Evolutionary conservation across 2,888 invertebrate genomes (phyloP).

Genomic region (Salpingus planirostris): DNA sequence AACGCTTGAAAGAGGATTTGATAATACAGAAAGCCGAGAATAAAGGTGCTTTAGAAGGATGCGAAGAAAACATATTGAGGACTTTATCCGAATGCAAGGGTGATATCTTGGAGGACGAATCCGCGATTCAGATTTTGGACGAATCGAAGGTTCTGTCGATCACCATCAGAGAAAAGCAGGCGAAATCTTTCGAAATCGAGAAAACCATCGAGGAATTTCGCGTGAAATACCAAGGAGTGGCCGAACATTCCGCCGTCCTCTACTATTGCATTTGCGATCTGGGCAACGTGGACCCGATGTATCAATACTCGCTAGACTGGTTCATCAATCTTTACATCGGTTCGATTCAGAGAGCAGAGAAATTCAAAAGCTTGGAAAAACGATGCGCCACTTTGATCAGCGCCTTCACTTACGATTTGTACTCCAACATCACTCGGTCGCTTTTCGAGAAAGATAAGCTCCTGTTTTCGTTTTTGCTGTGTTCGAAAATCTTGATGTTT

Average conservation of each 20-base stretch:
- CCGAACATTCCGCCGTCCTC: slow-evolving; percentile 68
- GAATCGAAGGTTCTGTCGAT: slow-evolving; percentile 74
- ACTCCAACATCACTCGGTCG: slow-evolving; percentile 73
- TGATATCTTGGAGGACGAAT: slow-evolving; percentile 86
- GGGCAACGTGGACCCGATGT: slow-evolving; percentile 81
- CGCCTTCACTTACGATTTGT: slow-evolving; percentile 72
- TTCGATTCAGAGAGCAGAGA: slow-evolving; percentile 67
- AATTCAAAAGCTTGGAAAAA: slow-evolving; percentile 61
- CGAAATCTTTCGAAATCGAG: slow-evolving; percentile 67
- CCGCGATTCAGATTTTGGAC: slow-evolving; percentile 78
- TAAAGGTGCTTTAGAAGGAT: slow-evolving; percentile 68
- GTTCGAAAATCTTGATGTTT: slow-evolving; percentile 58
- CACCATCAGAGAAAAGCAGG: slow-evolving; percentile 76
- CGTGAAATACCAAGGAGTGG: slow-evolving; percentile 65
- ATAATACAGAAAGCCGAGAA: slow-evolving; percentile 74
- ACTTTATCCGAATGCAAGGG: slow-evolving; percentile 76
- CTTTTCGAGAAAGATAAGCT: slow-evolving; percentile 79
- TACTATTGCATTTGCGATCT: slow-evolving; percentile 78
- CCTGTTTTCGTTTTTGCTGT: slow-evolving; percentile 72
- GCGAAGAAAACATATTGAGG: slow-evolving; percentile 80
- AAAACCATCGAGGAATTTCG: slow-evolving; percentile 68
- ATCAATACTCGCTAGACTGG: slow-evolving; percentile 80
- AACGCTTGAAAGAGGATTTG: slow-evolving; percentile 69
- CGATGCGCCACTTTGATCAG: slow-evolving; percentile 61
- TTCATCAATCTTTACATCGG: slow-evolving; percentile 73